Evolutionary conservation across 2,888 invertebrate genomes (phyloP).

Genomic region (Ceraclea dissimilis): DNA sequence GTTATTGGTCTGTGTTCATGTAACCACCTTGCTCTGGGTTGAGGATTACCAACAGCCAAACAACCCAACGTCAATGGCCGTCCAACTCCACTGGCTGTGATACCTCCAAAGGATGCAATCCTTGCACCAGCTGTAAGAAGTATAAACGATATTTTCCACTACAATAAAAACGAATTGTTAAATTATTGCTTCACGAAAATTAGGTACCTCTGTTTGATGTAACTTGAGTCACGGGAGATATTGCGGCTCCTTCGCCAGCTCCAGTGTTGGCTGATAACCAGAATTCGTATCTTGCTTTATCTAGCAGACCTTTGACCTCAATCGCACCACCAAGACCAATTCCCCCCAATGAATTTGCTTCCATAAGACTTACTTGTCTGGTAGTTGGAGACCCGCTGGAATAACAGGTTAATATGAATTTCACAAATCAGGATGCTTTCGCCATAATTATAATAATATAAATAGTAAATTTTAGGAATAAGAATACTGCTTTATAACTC

Average conservation of each 20-base stretch:
- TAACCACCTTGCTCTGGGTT: conserved; percentile 69
- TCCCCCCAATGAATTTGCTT: conserved; percentile 15
- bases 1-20: conserved; percentile 62
- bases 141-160: too few species aligned
- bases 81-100: conserved; percentile 62
- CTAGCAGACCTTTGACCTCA: conserved; percentile 61
- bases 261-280: conserved; percentile 80
- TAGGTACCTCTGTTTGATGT: conserved; percentile 61
- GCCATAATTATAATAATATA: too few species aligned
- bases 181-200: background rate
- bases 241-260: conserved; percentile 73
- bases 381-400: conserved; percentile 42
- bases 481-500: background rate
- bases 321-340: conserved; percentile 48
- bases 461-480: background rate
- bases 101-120: conserved; percentile 75
- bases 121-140: conserved; percentile 61
- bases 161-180: background rate
- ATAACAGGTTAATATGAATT: background rate
- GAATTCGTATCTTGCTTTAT: conserved; percentile 74
- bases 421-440: background rate
- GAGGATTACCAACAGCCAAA: conserved; percentile 66
- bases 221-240: conserved; percentile 65
- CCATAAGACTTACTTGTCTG: conserved; percentile 41
- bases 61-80: conserved; percentile 63